Percentiles rank a stretch among this genome's conserved stretches.
phyloP scores from a whole-genome alignment of 2,888 invertebrate genomes.

The Ochropleura leucogaster region DNA sequence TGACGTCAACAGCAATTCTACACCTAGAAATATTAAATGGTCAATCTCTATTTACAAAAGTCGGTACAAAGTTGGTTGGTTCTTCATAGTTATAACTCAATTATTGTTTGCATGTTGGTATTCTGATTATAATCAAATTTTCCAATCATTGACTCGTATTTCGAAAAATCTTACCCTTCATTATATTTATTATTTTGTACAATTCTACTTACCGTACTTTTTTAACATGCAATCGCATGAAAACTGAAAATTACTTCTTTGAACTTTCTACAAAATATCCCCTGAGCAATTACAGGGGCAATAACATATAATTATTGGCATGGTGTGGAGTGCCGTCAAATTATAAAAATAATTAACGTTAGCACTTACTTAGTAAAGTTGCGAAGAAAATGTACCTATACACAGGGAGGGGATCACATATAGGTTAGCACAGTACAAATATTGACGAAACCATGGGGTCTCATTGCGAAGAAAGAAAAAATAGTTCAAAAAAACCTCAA shows the following conservation, averaged over 20 bases:
- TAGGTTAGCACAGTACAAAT: background rate
- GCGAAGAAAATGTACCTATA: background rate
- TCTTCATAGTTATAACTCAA: conserved; percentile 32
- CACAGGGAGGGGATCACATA: background rate
- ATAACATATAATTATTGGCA: conserved; percentile 50
- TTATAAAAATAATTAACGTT: conserved; percentile 19
- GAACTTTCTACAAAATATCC: conserved; percentile 44
- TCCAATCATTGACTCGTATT: conserved; percentile 43
- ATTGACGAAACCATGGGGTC: conserved; percentile 7
- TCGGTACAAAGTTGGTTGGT: background rate
- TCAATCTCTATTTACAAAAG: conserved; percentile 8
- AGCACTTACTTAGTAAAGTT: conserved; percentile 12
- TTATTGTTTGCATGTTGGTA: conserved; percentile 47
- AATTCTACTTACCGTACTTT: conserved; percentile 31
- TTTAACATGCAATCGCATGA: conserved; percentile 58
- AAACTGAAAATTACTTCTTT: conserved; percentile 51
- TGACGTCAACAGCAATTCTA: background rate
- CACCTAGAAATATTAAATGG: background rate
- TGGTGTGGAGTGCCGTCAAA: conserved; percentile 15
- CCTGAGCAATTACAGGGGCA: conserved; percentile 30
- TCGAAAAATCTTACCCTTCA: conserved; percentile 21
- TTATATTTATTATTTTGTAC: conserved; percentile 42
- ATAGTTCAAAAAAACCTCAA: too few relatives aligned
- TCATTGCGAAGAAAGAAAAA: too few relatives aligned
- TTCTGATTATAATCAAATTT: conserved; percentile 43